Base-by-base conservation (phyloP, 1,140 invertebrate species). In the Drosophila repletoides region DNA sequence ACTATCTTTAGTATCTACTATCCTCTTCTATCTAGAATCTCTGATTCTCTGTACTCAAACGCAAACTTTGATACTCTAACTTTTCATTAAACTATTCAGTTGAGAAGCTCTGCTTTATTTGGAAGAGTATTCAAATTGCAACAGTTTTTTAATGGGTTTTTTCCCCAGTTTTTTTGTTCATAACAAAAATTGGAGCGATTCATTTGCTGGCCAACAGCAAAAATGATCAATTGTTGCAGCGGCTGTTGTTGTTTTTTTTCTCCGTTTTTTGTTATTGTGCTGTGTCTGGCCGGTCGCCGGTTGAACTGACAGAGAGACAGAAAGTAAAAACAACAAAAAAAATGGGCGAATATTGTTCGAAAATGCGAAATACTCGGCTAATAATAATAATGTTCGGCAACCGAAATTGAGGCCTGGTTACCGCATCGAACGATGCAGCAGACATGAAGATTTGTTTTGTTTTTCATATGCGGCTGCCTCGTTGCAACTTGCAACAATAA, bases 331-430 rank as follows among this genome's bases (percentile, higher is more conserved):
- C 5, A 36, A n/a, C 3, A 6, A 28, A 29, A 68, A 60, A 61
- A 76, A 64, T 59, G 68, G 72, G 36, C 69, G 38, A 77, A 72
- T 74, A 74, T 74, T 75, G 72, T 74, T 69, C 71, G 66, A 56
- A 79, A 79, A 74, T 69, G 59, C 74, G 70, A 84, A 83, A 79
- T 74, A 84, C 70, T 80, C 80, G 67, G n/a, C n/a, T 75, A 84
- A 75, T 84, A 84, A 84, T 79, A 79, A 79, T 86, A 79, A 86
- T 84, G 80, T 84, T 80, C 63, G 70, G 52, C 58, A 84, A 45
- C 61, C 66, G 51, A 84, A 84, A 84, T 75, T 86, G 79, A 75
- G 71, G 60, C 79, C 74, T 67, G n/a, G 80, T 84, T 84, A 84
- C 79, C 79, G 79, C 80, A 84, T 84, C 74, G 79, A 63, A 26